A percentile compares a stretch with the other conserved stretches of the same genome.
phyloP scores from a whole-genome alignment of 2,797 vertebrate genomes.

The Loriculus beryllinus region DNA sequence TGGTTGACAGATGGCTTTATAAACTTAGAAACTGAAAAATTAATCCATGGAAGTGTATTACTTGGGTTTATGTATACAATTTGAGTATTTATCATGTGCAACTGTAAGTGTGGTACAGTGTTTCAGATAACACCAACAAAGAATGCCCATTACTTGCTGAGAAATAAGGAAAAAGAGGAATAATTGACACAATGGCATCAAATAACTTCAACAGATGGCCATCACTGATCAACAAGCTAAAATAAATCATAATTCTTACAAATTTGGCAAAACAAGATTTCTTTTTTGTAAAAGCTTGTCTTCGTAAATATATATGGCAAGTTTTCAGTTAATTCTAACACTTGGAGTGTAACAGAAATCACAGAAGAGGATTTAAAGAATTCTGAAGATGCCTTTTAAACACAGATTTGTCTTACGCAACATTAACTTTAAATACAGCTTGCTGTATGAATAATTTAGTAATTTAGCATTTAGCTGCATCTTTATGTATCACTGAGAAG shows the following conservation, averaged over 20 bases:
- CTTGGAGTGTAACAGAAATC: slow-evolving; percentile 10
- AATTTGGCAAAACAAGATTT: slow-evolving; percentile 28
- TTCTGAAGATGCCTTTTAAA: slow-evolving; percentile 6
- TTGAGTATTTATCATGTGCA: slow-evolving; percentile 55
- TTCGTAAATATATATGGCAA: slow-evolving; percentile 40
- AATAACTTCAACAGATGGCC: slow-evolving; percentile 65
- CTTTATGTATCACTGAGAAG: slow-evolving; percentile 43
- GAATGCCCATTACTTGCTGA: slow-evolving; percentile 28
- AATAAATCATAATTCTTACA: slow-evolving; percentile 53
- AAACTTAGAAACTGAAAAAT: slow-evolving; percentile 33
- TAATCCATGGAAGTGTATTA: slow-evolving; percentile 27
- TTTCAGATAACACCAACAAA: slow-evolving; percentile 58
- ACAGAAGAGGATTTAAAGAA: not conserved
- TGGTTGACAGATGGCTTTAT: slow-evolving; percentile 46
- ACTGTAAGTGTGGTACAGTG: slow-evolving; percentile 19
- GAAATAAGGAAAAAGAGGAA: slow-evolving; percentile 38
- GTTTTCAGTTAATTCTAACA: slow-evolving; percentile 54
- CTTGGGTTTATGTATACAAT: slow-evolving; percentile 19
- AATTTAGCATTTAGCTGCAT: slow-evolving; percentile 53
- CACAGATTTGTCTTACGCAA: slow-evolving; percentile 5
- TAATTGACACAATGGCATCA: slow-evolving; percentile 36
- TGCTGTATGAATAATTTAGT: slow-evolving; percentile 36
- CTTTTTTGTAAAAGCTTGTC: slow-evolving; percentile 13
- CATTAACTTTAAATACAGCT: slow-evolving; percentile 46
- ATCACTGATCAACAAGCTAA: slow-evolving; percentile 56